Conservation (phyloP, 1,140 invertebrate species). For the Trialeurodes vaporariorum region DNA sequence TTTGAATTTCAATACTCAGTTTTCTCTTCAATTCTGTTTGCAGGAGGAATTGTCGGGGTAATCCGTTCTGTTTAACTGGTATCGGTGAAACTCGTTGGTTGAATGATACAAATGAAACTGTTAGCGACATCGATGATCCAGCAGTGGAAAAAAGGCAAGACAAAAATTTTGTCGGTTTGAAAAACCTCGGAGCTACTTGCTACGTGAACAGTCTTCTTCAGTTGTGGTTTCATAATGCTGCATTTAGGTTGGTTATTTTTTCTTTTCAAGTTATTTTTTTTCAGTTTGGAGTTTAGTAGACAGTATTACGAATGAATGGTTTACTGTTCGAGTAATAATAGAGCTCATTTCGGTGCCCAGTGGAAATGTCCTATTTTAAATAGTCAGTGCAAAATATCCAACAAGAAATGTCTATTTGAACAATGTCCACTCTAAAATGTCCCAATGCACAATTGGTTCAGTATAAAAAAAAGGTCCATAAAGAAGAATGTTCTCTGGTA, state of each 20-base stretch:
- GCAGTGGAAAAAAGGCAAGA: constrained; percentile 38
- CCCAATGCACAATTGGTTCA: too few relatives aligned
- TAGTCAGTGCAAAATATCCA: too few relatives aligned
- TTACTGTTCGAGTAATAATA: too few relatives aligned
- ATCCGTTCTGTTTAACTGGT: constrained; percentile 52
- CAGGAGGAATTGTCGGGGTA: constrained; percentile 50
- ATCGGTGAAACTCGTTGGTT: constrained; percentile 45
- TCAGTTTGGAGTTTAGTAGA: constrained; percentile 2
- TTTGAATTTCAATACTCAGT: too few relatives aligned
- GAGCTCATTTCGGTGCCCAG: too few relatives aligned
- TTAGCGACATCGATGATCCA: constrained; percentile 40
- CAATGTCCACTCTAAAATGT: too few relatives aligned
- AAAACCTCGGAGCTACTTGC: constrained; percentile 60
- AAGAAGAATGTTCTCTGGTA: too few relatives aligned
- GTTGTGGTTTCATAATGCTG: constrained; percentile 58
- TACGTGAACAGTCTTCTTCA: constrained; percentile 62
- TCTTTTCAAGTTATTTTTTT: constrained; percentile 11
- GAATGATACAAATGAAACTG: constrained; percentile 24
- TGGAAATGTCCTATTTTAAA: too few relatives aligned
- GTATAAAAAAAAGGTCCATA: too few relatives aligned
- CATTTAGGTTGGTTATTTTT: constrained; percentile 43
- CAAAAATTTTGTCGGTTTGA: constrained; percentile 47
- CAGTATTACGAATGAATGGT: too few relatives aligned
- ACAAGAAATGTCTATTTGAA: too few relatives aligned
- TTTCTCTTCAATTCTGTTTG: too few relatives aligned